These are phyloP conservation scores for Helicolenus hilgendorfi DNA, from an alignment of 2,797 vertebrate species.

Conservation along the genomic window DNA sequence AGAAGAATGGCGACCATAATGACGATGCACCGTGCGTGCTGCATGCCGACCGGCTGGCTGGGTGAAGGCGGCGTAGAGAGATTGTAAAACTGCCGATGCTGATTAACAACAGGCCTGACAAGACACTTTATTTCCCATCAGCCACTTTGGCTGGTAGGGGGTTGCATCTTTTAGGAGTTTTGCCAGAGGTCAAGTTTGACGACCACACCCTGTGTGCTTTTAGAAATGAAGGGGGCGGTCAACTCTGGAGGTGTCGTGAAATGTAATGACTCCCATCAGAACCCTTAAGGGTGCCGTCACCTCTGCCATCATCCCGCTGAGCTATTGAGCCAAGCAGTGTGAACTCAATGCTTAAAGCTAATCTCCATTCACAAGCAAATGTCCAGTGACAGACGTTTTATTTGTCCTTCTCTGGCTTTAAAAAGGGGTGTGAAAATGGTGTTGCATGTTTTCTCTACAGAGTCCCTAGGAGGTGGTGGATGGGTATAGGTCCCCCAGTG, in stretches of 20 bases:
- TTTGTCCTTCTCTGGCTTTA: slow-evolving; percentile 29
- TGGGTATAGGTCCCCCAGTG: background rate
- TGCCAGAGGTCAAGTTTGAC: slow-evolving; percentile 60
- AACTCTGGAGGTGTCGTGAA: slow-evolving; percentile 54
- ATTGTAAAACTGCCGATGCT: slow-evolving; percentile 43
- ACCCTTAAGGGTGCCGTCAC: slow-evolving; percentile 46
- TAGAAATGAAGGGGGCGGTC: slow-evolving; percentile 53
- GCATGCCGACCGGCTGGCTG: slow-evolving; percentile 45
- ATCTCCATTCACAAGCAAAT: slow-evolving; percentile 81
- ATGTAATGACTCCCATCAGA: slow-evolving; percentile 65
- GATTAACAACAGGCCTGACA: slow-evolving; percentile 52
- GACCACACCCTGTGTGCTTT: background rate
- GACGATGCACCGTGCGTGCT: slow-evolving; percentile 34
- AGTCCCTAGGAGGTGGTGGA: slow-evolving; percentile 14
- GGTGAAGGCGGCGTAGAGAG: slow-evolving; percentile 17
- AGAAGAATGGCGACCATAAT: slow-evolving; percentile 60
- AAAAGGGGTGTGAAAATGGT: slow-evolving; percentile 48
- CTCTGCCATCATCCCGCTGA: slow-evolving; percentile 63
- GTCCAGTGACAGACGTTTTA: slow-evolving; percentile 38
- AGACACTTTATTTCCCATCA: slow-evolving; percentile 47
- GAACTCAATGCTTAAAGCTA: slow-evolving; percentile 43
- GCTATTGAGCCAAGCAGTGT: slow-evolving; percentile 63
- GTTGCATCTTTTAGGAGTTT: slow-evolving; percentile 46
- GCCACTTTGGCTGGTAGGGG: slow-evolving; percentile 28
- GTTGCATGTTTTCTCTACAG: slow-evolving; percentile 21